Evolutionary conservation across 1,140 invertebrate species (phyloP).

Genomic region (Gryllus bimaculatus): DNA sequence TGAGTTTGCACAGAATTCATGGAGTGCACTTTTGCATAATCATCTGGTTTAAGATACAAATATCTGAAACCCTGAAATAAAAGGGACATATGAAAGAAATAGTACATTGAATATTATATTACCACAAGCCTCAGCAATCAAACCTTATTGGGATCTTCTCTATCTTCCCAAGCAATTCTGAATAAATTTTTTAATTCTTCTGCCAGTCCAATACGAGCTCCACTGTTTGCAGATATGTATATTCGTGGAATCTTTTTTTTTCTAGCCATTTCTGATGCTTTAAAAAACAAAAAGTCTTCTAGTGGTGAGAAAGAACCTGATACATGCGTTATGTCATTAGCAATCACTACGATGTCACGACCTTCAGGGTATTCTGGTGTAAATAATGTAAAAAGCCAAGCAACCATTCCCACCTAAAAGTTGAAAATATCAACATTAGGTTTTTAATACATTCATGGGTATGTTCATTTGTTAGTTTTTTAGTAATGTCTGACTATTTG

Average conservation of each 20-base stretch:
- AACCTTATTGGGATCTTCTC: constrained; percentile 76
- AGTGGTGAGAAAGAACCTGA: constrained; percentile 93
- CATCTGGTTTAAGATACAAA: constrained; percentile 87
- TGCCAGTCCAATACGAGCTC: constrained; percentile 92
- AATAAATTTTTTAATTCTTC: constrained; percentile 92
- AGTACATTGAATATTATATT: background rate
- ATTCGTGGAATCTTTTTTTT: constrained; percentile 82
- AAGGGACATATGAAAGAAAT: background rate
- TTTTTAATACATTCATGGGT: background rate
- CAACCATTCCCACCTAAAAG: constrained; percentile 86
- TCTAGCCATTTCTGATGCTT: constrained; percentile 82
- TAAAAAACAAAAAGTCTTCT: constrained; percentile 87
- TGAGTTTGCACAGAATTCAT: constrained; percentile 77
- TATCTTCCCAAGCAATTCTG: constrained; percentile 86
- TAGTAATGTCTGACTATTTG: too few relatives aligned
- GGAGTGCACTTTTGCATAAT: constrained; percentile 79
- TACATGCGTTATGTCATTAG: constrained; percentile 90
- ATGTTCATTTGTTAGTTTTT: background rate
- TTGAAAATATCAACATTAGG: constrained; percentile 7
- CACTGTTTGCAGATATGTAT: constrained; percentile 93
- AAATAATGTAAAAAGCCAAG: constrained; percentile 85
- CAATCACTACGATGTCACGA: constrained; percentile 89
- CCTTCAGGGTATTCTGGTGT: constrained; percentile 94
- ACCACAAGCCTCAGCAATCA: constrained; percentile 8
- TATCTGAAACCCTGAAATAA: constrained; percentile 78